Base-by-base conservation (phyloP, 2,888 invertebrate species). In the Amphipoea lucens region DNA sequence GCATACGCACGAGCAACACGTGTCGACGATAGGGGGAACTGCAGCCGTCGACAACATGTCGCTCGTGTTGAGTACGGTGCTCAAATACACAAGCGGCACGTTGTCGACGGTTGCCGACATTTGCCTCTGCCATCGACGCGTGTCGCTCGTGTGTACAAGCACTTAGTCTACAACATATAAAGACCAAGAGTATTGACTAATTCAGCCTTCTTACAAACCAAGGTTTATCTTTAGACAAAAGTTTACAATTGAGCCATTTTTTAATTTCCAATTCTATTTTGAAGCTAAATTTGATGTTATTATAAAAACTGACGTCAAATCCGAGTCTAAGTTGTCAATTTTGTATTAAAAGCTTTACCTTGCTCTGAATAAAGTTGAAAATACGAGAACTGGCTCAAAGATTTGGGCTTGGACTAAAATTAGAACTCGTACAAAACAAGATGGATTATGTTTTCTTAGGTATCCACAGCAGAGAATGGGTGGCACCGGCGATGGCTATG, bases 401-500 rank as follows among this genome's bases (percentile, higher is more conserved):
- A 54, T 70, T 54, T 40, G 9, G 3, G 23, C 9, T 60, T 40
- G 17, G 4, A n/a, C 6, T n/a, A n/a, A n/a, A 63, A 4, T n/a
- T n/a, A 40, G 6, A 71, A 40, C 11, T 62, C 4, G 14, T 54
- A n/a, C 17, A n/a, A 17, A 60, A 40, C 9, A 40, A 40, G 6
- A 17, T 0, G 40, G 6, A 40, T 23, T 57, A 60, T 67, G n/a
- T 65, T 57, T 42, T 68, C 40, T 36, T 86, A 97, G 96, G 97
- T 82, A 97, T 98, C 72, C 98, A 98, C 88, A 97, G 97, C 1
- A 96, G 98, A 57, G 98, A 98, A 94, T 98, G 98, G 98, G 97
- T 97, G 75, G 97, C 98, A 1, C 97, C 97, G 0, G 96, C 97
- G 0, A 97, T 97, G 92, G 97, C 97, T 0, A 85, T 97, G 60